Conservation (phyloP, 2,888 invertebrate species). For the Oxyteleia sp. region DNA sequence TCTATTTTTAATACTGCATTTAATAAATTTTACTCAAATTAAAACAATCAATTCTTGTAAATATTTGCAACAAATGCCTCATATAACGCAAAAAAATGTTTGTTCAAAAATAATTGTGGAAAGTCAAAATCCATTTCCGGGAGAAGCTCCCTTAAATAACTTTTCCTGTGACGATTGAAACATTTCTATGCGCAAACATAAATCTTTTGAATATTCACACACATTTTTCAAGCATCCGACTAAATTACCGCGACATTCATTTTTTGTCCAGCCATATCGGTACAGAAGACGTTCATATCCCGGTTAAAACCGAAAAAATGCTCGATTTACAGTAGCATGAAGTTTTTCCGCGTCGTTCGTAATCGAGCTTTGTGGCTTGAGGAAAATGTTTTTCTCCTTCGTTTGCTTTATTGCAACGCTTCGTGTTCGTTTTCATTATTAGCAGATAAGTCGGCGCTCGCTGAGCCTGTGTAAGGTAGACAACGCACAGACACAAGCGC, state of each 20-base stretch:
- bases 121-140: not conserved
- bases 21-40: no score
- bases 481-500: conserved; percentile 57
- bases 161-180: conserved; percentile 18
- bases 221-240: conserved; percentile 44
- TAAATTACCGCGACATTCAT: conserved; percentile 52
- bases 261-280: conserved; percentile 51
- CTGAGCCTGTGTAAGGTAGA: conserved; percentile 34
- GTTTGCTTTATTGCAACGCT: conserved; percentile 57
- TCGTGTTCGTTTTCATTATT: conserved; percentile 66
- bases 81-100: no score
- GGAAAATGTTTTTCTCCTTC: conserved; percentile 70
- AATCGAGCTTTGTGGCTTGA: conserved; percentile 67
- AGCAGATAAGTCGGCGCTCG: conserved; percentile 51
- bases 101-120: not conserved
- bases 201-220: conserved; percentile 45
- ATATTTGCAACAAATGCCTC: no score
- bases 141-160: not conserved
- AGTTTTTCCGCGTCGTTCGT: conserved; percentile 52
- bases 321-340: conserved; percentile 43
- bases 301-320: conserved; percentile 61
- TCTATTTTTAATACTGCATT: no score
- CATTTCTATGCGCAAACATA: conserved; percentile 24
- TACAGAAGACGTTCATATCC: conserved; percentile 54
- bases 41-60: no score